Base-by-base conservation (phyloP, 1,140 invertebrate species). In the Pogonus chalceus region DNA sequence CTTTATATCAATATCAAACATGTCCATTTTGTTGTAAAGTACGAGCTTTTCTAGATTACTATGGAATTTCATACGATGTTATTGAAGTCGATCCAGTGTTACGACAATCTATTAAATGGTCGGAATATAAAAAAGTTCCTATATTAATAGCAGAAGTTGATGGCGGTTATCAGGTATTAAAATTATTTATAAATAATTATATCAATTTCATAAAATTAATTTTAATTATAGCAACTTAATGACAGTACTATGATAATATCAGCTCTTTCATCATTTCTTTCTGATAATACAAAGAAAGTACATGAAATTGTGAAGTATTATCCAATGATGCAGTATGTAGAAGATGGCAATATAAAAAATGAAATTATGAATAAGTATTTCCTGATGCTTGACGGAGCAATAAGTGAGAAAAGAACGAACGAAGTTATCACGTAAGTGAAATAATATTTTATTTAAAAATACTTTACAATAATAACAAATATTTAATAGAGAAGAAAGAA, bases 21-120 rank as follows among this genome's bases (percentile, higher is more conserved):
- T 99, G 96, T 72, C 96, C 96, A 23, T 99, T 98, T 72, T 99
- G 96, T 71, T 98, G 94, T 65, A 99, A 99, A 79, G 90, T 98
- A 0, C 79, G 96, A 56, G 85, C 92, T 16, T 91, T 92, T 69
- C 73, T 99, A 2, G 94, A 99, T 73, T 94, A 88, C 64, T 85
- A 89, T 72, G 95, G 95, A 2, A 79, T 98, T 50, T 90, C 90
- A 0, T 99, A 99, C 72, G 86, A 98, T 65, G 78, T 99, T 14
- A 86, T 99, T 14, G 96, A 99, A 79, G 96, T 99, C 0, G 90
- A 97, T 76, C 91, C 93, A 23, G 90, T 98, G 1, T 75, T 94
- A 0, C 77, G 90, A 26, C 84, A 86, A 61, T 87, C 97, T 66
- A 85, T 97, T 24, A 90, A 88, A 67, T 98, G 96, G 90, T 93